Percentiles rank a stretch among this genome's conserved stretches.
These are phyloP conservation scores for Eupithecia abbreviata DNA, from an alignment of 2,888 invertebrate genomes.

Conservation along the genomic window DNA sequence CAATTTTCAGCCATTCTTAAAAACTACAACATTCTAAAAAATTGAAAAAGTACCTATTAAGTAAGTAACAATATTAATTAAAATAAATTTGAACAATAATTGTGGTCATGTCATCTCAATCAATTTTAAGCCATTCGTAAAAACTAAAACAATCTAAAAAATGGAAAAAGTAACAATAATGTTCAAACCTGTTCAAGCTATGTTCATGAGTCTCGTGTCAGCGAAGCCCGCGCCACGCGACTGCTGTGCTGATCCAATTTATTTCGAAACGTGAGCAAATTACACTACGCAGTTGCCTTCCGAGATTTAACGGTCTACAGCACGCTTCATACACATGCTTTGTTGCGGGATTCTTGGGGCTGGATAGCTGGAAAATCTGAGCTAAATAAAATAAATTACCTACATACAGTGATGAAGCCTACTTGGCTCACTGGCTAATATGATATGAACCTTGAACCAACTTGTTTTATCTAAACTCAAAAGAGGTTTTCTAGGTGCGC, in stretches of 20 bases:
- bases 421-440: too few species aligned
- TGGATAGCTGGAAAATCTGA: neutral
- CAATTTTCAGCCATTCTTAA: too few species aligned
- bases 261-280: conserved; percentile 58
- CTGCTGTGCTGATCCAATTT: conserved; percentile 60
- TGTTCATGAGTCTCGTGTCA: conserved; percentile 55
- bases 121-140: neutral
- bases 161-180: neutral
- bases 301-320: conserved; percentile 49
- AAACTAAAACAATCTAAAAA: neutral
- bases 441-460: too few species aligned
- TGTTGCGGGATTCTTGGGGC: neutral
- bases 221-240: conserved; percentile 64
- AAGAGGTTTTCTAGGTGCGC: neutral
- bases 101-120: too few species aligned
- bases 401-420: too few species aligned
- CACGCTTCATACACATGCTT: conserved; percentile 23
- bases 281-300: conserved; percentile 55
- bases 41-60: too few species aligned
- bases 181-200: conserved; percentile 38
- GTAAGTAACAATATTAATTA: too few species aligned
- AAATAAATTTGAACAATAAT: too few species aligned
- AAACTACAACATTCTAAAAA: too few species aligned
- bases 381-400: too few species aligned
- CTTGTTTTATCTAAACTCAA: too few species aligned